These are phyloP conservation scores for Drosophila bifasciata DNA, from an alignment of 1,140 invertebrate species.

Conservation along the genomic window DNA sequence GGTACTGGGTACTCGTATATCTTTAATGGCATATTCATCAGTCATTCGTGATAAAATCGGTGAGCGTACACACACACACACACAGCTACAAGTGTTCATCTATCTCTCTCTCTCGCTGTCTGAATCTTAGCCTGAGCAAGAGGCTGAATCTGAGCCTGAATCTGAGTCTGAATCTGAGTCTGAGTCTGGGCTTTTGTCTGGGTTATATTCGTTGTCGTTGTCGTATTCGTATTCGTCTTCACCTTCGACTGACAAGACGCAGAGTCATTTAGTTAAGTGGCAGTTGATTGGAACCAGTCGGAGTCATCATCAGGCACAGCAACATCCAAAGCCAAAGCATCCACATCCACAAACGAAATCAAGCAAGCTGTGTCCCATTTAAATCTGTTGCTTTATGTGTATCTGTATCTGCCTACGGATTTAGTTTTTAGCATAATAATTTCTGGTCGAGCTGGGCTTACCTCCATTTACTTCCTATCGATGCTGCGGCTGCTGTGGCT, in stretches of 20 bases:
- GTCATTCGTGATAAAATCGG: slow-evolving; percentile 79
- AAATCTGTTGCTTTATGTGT: slow-evolving; percentile 26
- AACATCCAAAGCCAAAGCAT: too few relatives aligned
- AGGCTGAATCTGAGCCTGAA: slow-evolving; percentile 14
- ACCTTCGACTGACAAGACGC: slow-evolving; percentile 46
- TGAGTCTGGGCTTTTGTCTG: slow-evolving; percentile 27
- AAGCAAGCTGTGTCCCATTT: slow-evolving; percentile 29
- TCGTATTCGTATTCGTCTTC: slow-evolving; percentile 49
- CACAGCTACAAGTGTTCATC: slow-evolving; percentile 17
- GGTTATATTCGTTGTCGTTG: slow-evolving; percentile 5
- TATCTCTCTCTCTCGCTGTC: slow-evolving; percentile 7
- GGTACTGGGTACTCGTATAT: slow-evolving; percentile 56
- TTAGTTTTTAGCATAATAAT: slow-evolving; percentile 50
- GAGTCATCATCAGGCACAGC: slow-evolving; percentile 37
- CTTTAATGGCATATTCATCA: slow-evolving; percentile 82
- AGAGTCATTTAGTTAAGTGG: slow-evolving; percentile 81
- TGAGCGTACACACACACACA: slow-evolving; percentile 34
- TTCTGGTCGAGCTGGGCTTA: slow-evolving; percentile 4
- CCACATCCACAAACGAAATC: background rate
- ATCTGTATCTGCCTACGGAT: slow-evolving; percentile 32
- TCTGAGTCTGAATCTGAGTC: slow-evolving; percentile 9
- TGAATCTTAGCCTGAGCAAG: slow-evolving; percentile 3
- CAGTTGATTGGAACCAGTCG: slow-evolving; percentile 80
- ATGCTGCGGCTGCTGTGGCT: background rate
- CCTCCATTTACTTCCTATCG: background rate